These are phyloP conservation scores for Achroia grisella DNA, from an alignment of 1,140 invertebrate species.

Conservation along the genomic window DNA sequence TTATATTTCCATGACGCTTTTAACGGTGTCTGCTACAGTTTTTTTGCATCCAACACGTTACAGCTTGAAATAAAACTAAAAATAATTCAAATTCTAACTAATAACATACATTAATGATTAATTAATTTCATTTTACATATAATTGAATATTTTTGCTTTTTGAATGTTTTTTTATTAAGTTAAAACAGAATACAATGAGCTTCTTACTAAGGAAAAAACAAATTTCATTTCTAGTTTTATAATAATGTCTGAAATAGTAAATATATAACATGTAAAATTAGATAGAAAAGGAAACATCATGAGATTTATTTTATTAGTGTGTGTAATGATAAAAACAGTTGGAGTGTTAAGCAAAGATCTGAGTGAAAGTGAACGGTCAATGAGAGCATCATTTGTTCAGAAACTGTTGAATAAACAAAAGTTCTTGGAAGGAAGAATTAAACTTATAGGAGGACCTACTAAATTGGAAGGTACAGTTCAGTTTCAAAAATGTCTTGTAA, in stretches of 20 bases:
- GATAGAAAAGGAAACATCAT: neutral
- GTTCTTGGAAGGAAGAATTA: slow-evolving; percentile 81
- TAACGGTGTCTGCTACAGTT: too few relatives aligned
- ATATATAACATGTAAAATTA: neutral
- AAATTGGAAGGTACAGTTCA: slow-evolving; percentile 79
- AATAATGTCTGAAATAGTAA: neutral
- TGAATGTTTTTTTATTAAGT: neutral
- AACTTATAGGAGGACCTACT: slow-evolving; percentile 78
- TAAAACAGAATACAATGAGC: neutral
- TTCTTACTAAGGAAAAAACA: neutral
- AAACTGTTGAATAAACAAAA: slow-evolving; percentile 76
- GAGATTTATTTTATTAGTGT: slow-evolving; percentile 5
- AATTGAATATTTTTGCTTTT: too few relatives aligned
- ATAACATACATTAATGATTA: too few relatives aligned
- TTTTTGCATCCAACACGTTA: too few relatives aligned
- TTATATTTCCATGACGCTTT: neutral
- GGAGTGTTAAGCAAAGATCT: slow-evolving; percentile 35
- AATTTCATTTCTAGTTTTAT: too few relatives aligned
- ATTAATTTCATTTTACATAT: too few relatives aligned
- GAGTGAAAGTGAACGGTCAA: slow-evolving; percentile 35
- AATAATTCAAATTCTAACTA: too few relatives aligned
- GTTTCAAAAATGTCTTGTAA: neutral
- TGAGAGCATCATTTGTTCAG: slow-evolving; percentile 49
- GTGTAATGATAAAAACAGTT: slow-evolving; percentile 16
- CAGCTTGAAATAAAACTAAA: too few relatives aligned